Percentiles rank a stretch among this genome's conserved stretches.
Evolutionary conservation across 2,797 vertebrate species (phyloP).

Genomic region (Jordanella pulchra): DNA sequence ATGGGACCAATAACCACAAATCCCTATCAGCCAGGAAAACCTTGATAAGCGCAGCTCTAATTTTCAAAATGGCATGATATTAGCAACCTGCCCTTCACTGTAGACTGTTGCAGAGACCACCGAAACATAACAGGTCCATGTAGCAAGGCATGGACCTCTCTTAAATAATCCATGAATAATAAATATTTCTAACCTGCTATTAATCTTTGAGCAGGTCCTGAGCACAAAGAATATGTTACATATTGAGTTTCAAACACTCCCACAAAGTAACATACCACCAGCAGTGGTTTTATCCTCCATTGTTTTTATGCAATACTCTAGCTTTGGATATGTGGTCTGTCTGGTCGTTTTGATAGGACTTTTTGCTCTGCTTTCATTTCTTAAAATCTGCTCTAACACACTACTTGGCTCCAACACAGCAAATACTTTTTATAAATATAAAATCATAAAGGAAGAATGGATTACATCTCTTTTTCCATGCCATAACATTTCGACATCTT

Average conservation of each 20-base stretch:
- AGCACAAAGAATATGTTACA: constrained; percentile 73
- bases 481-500: constrained; percentile 49
- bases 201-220: constrained; percentile 79
- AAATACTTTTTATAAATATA: constrained; percentile 7
- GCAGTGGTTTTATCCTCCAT: constrained; percentile 61
- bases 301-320: constrained; percentile 56
- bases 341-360: constrained; percentile 11
- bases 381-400: background rate
- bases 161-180: constrained; percentile 80
- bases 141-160: constrained; percentile 67
- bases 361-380: background rate
- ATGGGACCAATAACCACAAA: background rate
- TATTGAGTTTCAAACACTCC: constrained; percentile 76
- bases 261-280: constrained; percentile 60
- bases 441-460: constrained; percentile 20
- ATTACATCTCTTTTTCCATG: constrained; percentile 21
- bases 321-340: too few relatives aligned
- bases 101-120: constrained; percentile 28
- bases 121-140: constrained; percentile 40
- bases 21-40: background rate
- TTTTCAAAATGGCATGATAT: background rate
- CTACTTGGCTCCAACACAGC: background rate
- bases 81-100: background rate
- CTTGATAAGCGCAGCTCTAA: background rate
- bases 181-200: constrained; percentile 82